Evolutionary conservation across 1,140 invertebrate genomes (phyloP).

Genomic region (Aphaenogaster rudis): DNA sequence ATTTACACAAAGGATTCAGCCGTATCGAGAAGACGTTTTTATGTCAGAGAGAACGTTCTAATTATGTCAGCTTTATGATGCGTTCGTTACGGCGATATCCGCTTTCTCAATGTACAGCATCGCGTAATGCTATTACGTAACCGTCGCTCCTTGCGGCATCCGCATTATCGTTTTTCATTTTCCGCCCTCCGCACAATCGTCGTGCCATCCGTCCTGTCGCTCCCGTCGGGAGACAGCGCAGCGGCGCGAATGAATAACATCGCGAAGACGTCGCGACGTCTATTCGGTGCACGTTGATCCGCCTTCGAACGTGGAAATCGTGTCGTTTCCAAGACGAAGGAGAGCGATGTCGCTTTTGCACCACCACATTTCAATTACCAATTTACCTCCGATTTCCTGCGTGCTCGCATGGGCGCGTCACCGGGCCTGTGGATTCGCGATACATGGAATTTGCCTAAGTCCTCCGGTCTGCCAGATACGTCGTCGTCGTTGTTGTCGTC

Average conservation of each 20-base stretch:
- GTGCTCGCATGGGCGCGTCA: not conserved
- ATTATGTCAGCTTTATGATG: slow-evolving; percentile 48
- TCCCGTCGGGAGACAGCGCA: slow-evolving; percentile 23
- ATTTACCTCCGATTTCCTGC: slow-evolving; percentile 4
- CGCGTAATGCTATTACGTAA: slow-evolving; percentile 59
- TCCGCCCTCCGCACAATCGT: slow-evolving; percentile 29
- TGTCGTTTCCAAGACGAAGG: not conserved
- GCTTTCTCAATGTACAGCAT: slow-evolving; percentile 18
- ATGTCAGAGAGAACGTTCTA: slow-evolving; percentile 32
- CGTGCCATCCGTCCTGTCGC: slow-evolving; percentile 15
- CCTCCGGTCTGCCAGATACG: slow-evolving; percentile 38
- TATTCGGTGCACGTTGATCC: slow-evolving; percentile 25
- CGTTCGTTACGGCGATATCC: slow-evolving; percentile 54
- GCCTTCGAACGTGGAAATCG: slow-evolving; percentile 9
- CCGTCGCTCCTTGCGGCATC: not conserved
- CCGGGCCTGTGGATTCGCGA: slow-evolving; percentile 45
- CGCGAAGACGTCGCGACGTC: slow-evolving; percentile 26
- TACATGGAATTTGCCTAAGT: slow-evolving; percentile 71
- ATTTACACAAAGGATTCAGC: not conserved
- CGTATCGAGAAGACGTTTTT: slow-evolving; percentile 24
- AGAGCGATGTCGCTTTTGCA: slow-evolving; percentile 4
- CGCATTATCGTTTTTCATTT: slow-evolving; percentile 59
- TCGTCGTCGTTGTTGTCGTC: slow-evolving; percentile 28
- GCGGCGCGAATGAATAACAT: slow-evolving; percentile 51
- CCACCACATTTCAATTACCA: slow-evolving; percentile 68